phyloP scores from a whole-genome alignment of 2,888 invertebrate genomes.

The Alentia gelatinosa region DNA sequence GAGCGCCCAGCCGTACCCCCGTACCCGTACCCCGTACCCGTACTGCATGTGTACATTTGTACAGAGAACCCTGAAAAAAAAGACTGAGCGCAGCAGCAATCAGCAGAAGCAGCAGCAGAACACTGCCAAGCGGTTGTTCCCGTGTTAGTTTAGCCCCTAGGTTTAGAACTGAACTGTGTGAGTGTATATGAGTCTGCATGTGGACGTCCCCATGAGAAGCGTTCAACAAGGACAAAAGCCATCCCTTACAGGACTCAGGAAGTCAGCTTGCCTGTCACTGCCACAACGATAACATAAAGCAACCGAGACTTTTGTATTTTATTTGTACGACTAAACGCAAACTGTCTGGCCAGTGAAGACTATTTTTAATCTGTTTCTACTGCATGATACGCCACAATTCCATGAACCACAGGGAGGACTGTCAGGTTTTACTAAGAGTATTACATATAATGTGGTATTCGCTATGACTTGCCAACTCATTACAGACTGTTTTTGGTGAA shows the following conservation, averaged over 20 bases:
- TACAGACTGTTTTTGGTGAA: too few relatives aligned
- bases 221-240: background rate
- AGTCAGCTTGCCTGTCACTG: conserved; percentile 11
- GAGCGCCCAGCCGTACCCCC: background rate
- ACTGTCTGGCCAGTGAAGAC: background rate
- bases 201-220: background rate
- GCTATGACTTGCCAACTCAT: too few relatives aligned
- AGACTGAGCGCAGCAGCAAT: background rate
- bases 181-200: background rate
- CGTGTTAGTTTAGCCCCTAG: background rate
- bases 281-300: background rate
- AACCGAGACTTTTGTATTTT: background rate
- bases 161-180: background rate
- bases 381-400: background rate
- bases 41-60: conserved; percentile 12
- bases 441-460: too few relatives aligned
- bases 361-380: background rate
- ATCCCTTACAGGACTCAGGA: background rate
- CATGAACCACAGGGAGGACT: background rate
- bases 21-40: background rate
- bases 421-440: background rate
- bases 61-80: background rate
- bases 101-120: background rate
- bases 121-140: background rate
- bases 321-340: background rate